Evolutionary conservation across 2,888 invertebrate genomes (phyloP), one percentile per base, ranked within the genome.

Genomic region (Latrodectus hesperus): DNA sequence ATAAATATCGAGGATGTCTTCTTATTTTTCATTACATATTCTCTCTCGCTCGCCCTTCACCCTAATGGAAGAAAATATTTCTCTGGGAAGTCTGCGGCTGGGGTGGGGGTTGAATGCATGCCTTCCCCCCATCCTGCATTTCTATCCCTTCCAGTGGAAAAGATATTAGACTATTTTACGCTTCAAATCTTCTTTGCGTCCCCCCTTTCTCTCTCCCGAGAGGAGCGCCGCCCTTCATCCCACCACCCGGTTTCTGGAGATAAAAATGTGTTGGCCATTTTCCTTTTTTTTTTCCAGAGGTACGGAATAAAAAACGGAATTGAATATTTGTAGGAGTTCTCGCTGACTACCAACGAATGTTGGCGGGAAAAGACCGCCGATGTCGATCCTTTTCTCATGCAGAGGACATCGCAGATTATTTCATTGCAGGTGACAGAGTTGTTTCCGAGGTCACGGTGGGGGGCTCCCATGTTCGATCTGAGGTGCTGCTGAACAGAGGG

Each of bases 121-220:
- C 12, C 22, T 17, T 11, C 12, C 17, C 17, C 26, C 10, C 16
- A 16, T 22, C 16, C n/a, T 60, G n/a, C 55, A 22, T 51, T 74
- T 38, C 38, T 38, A 38, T 74, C 26, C 26, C 60, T 74, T 38
- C 38, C 17, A 55, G 74, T 11, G 53, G 38, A 60, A 60, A 74
- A 74, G 74, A 74, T 60, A 53, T 74, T 74, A 74, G 53, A 53
- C 74, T 74, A 53, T 53, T 74, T 60, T 74, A 53, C 74, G 74
- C 60, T 74, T 60, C 74, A 26, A 10, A n/a, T 72, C 11, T 71
- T 38, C 10, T 12, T 26, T 49, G 71, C 38, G 6, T 71, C 16
- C 38, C 12, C 6, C 17, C 68, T 11, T 17, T 67, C 68, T 22
- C 38, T 51, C 52, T 17, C 72, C n/a, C n/a, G 72, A 72, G 17